Evolutionary conservation across 2,113 vertebrate species (phyloP).

Genomic region (Odobenus rosmarus): DNA sequence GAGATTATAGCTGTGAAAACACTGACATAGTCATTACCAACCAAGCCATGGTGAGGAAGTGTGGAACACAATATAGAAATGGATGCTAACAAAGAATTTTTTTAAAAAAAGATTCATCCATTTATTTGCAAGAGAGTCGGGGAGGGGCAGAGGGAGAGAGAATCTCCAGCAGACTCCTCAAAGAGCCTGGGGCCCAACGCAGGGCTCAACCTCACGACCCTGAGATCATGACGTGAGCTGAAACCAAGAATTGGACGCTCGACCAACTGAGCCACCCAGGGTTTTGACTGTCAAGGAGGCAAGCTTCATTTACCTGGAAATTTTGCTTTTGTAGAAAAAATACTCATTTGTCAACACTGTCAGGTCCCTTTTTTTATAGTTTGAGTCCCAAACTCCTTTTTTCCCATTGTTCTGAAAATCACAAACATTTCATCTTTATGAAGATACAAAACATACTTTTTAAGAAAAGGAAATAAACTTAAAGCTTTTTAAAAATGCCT

Average conservation of each 20-base stretch:
- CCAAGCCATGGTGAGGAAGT: background rate
- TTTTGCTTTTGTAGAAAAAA: background rate
- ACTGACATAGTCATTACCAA: background rate
- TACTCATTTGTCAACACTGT: background rate
- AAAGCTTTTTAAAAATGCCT: background rate
- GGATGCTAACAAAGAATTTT: background rate
- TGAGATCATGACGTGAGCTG: background rate
- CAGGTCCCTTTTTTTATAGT: background rate
- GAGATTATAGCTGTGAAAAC: background rate
- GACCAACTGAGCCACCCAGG: background rate
- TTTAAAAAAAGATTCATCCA: background rate
- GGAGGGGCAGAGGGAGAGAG: background rate
- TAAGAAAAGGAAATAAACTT: background rate
- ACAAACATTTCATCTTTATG: background rate
- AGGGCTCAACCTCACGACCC: background rate
- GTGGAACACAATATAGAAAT: background rate
- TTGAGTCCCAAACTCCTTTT: background rate
- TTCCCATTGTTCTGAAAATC: background rate
- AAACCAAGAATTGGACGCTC: background rate
- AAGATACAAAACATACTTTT: background rate
- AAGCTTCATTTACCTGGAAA: background rate
- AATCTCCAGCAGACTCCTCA: background rate
- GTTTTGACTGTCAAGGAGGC: background rate
- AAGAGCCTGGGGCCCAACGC: too few species aligned
- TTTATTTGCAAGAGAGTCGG: background rate